A percentile compares a stretch with the other conserved stretches of the same genome.
Evolutionary conservation across 23 tunicate genomes (phyloP).

Genomic region (Aplidium turbinatum): DNA sequence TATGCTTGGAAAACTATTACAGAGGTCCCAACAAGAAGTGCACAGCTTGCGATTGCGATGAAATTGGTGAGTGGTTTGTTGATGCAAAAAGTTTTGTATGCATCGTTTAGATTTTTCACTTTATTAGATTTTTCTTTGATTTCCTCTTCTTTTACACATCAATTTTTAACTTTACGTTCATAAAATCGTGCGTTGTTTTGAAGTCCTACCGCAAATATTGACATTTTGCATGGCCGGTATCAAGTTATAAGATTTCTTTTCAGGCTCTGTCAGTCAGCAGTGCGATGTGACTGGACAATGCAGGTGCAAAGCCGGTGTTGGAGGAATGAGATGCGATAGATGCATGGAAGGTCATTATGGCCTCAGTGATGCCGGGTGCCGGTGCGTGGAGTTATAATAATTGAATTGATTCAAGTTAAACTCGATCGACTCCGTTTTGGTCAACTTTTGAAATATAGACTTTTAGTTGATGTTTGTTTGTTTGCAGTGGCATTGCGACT

Average conservation of each 20-base stretch:
- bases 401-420: no score
- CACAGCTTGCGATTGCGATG: conserved; percentile 63
- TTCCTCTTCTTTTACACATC: no score
- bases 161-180: no score
- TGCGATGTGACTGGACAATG: conserved; percentile 77
- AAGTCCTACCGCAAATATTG: no score
- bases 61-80: conserved; percentile 45
- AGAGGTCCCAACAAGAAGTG: conserved; percentile 62
- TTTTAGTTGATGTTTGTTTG: no score
- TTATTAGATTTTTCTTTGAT: neutral
- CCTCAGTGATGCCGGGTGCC: conserved; percentile 81
- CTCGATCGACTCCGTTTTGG: no score
- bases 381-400: conserved; percentile 60
- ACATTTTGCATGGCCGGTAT: no score
- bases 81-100: neutral
- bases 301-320: conserved; percentile 85
- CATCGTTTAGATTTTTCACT: neutral
- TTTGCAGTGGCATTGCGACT: no score
- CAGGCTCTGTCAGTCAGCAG: conserved; percentile 78
- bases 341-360: conserved; percentile 75
- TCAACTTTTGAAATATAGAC: no score
- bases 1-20: conserved; percentile 71
- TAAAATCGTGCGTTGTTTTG: no score
- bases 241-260: neutral
- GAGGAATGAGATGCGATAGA: conserved; percentile 80